Base-by-base conservation (phyloP, 2,113 vertebrate genomes). In the Suncus etruscus region DNA sequence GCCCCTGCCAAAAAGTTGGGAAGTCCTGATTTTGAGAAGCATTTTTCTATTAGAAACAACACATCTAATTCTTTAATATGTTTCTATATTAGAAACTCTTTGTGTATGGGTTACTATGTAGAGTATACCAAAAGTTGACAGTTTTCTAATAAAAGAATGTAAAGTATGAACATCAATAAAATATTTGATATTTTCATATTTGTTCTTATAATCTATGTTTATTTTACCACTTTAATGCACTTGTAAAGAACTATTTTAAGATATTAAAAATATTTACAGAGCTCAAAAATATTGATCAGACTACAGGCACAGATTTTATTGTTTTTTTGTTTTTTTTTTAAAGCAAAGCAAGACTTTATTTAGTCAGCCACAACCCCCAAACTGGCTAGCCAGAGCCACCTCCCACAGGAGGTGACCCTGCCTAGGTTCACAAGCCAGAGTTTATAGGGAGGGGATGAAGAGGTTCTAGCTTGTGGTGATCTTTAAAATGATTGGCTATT, bases 211-310 rank as follows among this genome's bases (percentile, higher is more conserved):
- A 88, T 9, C 22, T 94, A 2, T n/a, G 27, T 89, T 63, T 61
- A 76, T 85, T 78, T 29, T 15, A 39, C 3, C 25, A 22, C 50
- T 74, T 54, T 47, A 50, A 31, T 81, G 15, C 61, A 8, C 47
- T n/a, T 24, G 31, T 3, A 1, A 31, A 87, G 74, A 63, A 22
- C 2, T 25, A 20, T 24, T 31, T 8, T 1, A 73, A 51, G 31
- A 54, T 82, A 91, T 87, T 94, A 69, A 69, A 51, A 69, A 20
- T 1, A 50, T 31, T 78, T 80, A 25, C 20, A 78, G 14, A 89
- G 1, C 18, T 54, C 18, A 54, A 54, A 54, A 54, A 39, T 39
- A 39, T 39, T 39, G 39, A 39, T 39, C 39, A 39, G 5, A 39
- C 39, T 39, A 39, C 39, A 39, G 39, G 39, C 39, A 39, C 39